Base-by-base conservation (phyloP, 2,797 vertebrate species). In the Myoxocephalus aenaeus region DNA sequence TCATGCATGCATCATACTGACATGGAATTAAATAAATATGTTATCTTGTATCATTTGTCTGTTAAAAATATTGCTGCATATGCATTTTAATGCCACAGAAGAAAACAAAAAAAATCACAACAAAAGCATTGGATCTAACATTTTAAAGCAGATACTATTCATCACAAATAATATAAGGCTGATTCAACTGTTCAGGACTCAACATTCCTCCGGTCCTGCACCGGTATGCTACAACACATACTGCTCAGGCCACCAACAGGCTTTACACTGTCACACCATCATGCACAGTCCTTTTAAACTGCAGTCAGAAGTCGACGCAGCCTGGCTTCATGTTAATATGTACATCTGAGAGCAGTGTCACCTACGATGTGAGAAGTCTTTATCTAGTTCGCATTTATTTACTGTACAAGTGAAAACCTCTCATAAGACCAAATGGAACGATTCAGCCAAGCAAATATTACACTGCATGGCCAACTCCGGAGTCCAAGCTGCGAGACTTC, bases 201-300 rank as follows among this genome's bases (percentile, higher is more conserved):
- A 8, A 81, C 80, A 73, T 79, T 85, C 81, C 61, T 86, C 79
- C 70, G 50, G 68, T 87, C 81, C 85, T 50, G 77, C 17, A 29
- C 42, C 27, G 73, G 89, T 87, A 90, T 94, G 92, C 93, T 95
- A 94, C 84, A 94, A 94, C 91, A 32, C 92, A 95, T 84, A 91
- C 91, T 5, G 63, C 74, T 63, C 73, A 72, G 87, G 81, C 76
- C 70, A 50, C 64, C 85, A 63, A 61, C 54, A 75, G 82, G 70
- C 77, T 81, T 67, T 42, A 78, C 36, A 53, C 69, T 32, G 76
- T 86, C 56, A 65, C 32, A 77, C 79, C 48, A 57, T 78, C 83
- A 81, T 84, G 78, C 86, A 84, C 83, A 82, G 83, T 88, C 77
- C 57, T 76, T 77, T 81, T 29, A 70, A 85, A 81, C 79, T 53